phyloP scores from a whole-genome alignment of 2,797 vertebrate genomes.

The Bucorvus abyssinicus region DNA sequence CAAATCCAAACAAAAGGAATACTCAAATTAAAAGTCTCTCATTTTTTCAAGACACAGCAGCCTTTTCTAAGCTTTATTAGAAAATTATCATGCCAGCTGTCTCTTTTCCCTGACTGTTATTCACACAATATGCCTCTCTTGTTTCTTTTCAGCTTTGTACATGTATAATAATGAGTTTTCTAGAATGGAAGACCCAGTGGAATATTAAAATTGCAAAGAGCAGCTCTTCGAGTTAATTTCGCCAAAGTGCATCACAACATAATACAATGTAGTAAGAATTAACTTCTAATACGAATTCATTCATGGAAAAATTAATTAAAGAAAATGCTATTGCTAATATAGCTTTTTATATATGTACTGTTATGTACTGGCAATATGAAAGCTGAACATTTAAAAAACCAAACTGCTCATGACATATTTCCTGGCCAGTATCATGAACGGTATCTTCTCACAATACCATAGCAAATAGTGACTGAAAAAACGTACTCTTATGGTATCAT shows the following conservation, averaged over 20 bases:
- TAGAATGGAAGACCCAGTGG: conserved; percentile 84
- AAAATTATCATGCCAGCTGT: conserved; percentile 84
- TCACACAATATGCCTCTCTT: conserved; percentile 88
- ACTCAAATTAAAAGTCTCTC: conserved; percentile 68
- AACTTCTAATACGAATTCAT: conserved; percentile 78
- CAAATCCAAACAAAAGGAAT: conserved; percentile 72
- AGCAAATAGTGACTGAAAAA: background rate
- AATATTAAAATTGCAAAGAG: conserved; percentile 86
- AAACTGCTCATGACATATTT: conserved; percentile 22
- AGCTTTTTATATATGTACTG: conserved; percentile 58
- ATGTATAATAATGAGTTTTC: conserved; percentile 92
- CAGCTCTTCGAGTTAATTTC: conserved; percentile 80
- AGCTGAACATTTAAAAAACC: conserved; percentile 41
- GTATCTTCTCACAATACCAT: background rate
- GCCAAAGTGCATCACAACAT: conserved; percentile 78
- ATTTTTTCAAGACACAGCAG: conserved; percentile 73
- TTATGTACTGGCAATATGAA: conserved; percentile 39
- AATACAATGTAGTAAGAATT: conserved; percentile 76
- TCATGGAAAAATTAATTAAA: conserved; percentile 80
- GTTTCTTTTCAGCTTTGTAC: conserved; percentile 84
- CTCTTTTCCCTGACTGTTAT: conserved; percentile 89
- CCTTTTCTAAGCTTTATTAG: conserved; percentile 82
- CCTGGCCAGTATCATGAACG: background rate
- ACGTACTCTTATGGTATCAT: background rate
- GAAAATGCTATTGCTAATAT: conserved; percentile 73